Evolutionary conservation across 1,140 invertebrate species (phyloP).

Genomic region (Gyrodactylus bullatarudis): DNA sequence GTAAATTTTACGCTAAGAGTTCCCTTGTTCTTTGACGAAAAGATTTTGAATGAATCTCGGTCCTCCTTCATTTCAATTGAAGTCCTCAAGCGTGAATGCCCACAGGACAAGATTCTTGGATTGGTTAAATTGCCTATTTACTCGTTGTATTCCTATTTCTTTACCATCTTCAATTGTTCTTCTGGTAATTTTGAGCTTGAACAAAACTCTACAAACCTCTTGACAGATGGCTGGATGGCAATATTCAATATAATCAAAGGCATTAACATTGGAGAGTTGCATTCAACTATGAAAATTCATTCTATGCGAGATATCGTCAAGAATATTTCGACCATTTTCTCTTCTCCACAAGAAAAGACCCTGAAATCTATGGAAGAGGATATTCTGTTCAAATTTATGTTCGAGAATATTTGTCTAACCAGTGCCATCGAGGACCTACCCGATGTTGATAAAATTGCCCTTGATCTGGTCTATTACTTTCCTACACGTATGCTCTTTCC

Average conservation of each 20-base stretch:
- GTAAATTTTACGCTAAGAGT: background rate
- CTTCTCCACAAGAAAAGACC: background rate
- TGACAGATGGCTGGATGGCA: background rate
- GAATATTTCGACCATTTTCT: too few relatives aligned
- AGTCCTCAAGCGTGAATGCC: background rate
- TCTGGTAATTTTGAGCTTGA: background rate
- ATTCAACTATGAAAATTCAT: background rate
- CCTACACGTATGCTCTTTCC: background rate
- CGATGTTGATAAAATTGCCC: background rate
- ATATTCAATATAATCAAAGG: background rate
- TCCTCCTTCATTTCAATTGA: background rate
- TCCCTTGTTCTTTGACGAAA: background rate
- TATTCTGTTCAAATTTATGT: background rate
- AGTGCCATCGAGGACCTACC: background rate
- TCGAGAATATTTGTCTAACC: background rate
- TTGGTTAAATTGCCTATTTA: background rate
- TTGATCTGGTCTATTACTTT: background rate
- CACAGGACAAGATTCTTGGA: background rate
- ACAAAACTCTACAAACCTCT: too few relatives aligned
- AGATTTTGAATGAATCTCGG: background rate
- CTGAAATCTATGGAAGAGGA: background rate
- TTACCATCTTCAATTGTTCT: background rate
- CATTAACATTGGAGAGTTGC: background rate
- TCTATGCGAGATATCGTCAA: too few relatives aligned
- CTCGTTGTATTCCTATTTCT: background rate